Base-by-base conservation (phyloP, 1,140 invertebrate genomes). In the Cataglyphis hispanica region DNA sequence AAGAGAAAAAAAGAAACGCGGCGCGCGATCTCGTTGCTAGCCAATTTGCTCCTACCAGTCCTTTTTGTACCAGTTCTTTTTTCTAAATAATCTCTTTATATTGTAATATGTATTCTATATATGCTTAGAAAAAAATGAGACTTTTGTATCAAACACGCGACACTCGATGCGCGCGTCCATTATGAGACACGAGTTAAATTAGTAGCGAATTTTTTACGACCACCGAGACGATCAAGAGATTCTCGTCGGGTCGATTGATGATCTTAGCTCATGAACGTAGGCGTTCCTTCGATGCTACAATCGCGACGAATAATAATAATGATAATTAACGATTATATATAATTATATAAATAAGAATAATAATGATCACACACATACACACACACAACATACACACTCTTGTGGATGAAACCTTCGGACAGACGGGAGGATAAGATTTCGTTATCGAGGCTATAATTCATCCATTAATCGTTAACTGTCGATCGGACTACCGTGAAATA, bases 11-110 rank as follows among this genome's bases (percentile, higher is more conserved):
- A 37, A 63, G 67, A 80, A 85, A 84, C 80, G 78, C 86, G 84
- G 86, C 84, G 87, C 84, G 84, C 61, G 78, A 67, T 92, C 46
- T 50, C 88, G 91, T 92, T 89, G 90, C 89, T 93, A 93, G 93
- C 92, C 93, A 94, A 94, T 94, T 94, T 92, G 91, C 93, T 94
- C 92, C 89, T 93, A 93, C 40, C 88, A 92, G 89, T 93, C 91
- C 69, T 93, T 94, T 88, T 94, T 94, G 90, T 94, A 94, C 92
- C 88, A 74, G 87, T 93, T 94, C 91, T 86, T 92, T 94, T 94
- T 94, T 94, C 93, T 93, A 93, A 94, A 93, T 92, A 80, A 92
- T 92, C 92, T 91, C 90, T 92, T 91, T 92, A 66, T 85, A 85
- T 85, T 86, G 85, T 75, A 86, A 50, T 74, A 67, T 87, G 63